These are phyloP conservation scores for Tinamus guttatus DNA, from an alignment of 2,113 vertebrate genomes.

Conservation along the genomic window DNA sequence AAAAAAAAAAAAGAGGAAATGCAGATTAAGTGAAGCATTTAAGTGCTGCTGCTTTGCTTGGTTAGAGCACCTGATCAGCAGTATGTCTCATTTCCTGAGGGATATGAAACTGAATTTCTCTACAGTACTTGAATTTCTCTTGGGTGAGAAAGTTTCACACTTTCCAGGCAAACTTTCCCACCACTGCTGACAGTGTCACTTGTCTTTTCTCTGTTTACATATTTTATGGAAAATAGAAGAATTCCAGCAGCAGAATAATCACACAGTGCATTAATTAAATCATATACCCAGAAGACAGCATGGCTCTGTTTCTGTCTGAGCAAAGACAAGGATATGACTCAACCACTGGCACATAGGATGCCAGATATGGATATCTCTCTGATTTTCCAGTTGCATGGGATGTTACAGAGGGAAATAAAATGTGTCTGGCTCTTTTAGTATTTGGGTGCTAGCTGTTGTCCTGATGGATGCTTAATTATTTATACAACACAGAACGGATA, in stretches of 20 bases:
- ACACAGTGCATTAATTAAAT: rapidly evolving
- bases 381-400: neutral
- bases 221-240: neutral
- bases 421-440: neutral
- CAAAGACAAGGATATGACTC: neutral
- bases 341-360: rapidly evolving
- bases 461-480: neutral
- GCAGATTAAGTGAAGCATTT: neutral
- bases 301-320: neutral
- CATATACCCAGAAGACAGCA: neutral
- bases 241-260: neutral
- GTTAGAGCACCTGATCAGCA: neutral
- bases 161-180: neutral
- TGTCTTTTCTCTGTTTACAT: neutral
- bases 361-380: neutral
- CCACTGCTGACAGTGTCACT: neutral
- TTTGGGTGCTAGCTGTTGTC: neutral
- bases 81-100: neutral
- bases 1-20: neutral
- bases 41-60: neutral
- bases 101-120: neutral
- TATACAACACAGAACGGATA: neutral
- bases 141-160: neutral
- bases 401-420: neutral
- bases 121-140: neutral